These are phyloP conservation scores for Zoanthus sansibaricus DNA, from an alignment of 92 coral and sea anemone species.

Conservation along the genomic window DNA sequence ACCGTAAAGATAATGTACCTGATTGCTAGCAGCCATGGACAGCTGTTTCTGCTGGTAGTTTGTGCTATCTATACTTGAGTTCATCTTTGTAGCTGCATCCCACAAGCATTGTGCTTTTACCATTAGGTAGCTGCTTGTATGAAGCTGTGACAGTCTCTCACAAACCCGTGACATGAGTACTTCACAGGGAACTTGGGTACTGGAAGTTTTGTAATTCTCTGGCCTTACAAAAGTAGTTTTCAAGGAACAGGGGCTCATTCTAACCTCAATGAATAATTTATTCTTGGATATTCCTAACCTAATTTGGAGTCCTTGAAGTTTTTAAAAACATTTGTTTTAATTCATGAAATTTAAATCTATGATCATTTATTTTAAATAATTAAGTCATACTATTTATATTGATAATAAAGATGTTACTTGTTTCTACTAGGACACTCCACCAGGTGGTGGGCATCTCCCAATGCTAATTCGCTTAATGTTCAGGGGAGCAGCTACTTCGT, in stretches of 20 bases:
- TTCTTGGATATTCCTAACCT: not conserved
- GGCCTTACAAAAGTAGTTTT: not conserved
- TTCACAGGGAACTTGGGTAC: not conserved
- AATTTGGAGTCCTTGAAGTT: not conserved
- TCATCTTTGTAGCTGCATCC: no score
- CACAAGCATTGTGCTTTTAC: no score
- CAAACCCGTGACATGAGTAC: not conserved
- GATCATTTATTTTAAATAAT: no score
- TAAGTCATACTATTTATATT: no score
- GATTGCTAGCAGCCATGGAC: no score
- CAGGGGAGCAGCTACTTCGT: constrained; percentile 89
- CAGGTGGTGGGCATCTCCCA: constrained; percentile 80
- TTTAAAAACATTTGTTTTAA: no score
- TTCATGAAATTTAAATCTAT: no score
- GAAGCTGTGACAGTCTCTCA: not conserved
- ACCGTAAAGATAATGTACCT: no score
- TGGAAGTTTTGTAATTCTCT: not conserved
- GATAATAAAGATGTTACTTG: no score
- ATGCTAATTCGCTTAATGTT: constrained; percentile 79
- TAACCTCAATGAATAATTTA: not conserved
- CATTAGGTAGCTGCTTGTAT: not conserved
- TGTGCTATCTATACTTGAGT: no score
- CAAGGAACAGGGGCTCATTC: not conserved
- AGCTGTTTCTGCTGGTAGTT: no score
- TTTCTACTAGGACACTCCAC: constrained; percentile 51